These are phyloP conservation scores for Muscina levida DNA, from an alignment of 2,888 invertebrate genomes.

Conservation along the genomic window DNA sequence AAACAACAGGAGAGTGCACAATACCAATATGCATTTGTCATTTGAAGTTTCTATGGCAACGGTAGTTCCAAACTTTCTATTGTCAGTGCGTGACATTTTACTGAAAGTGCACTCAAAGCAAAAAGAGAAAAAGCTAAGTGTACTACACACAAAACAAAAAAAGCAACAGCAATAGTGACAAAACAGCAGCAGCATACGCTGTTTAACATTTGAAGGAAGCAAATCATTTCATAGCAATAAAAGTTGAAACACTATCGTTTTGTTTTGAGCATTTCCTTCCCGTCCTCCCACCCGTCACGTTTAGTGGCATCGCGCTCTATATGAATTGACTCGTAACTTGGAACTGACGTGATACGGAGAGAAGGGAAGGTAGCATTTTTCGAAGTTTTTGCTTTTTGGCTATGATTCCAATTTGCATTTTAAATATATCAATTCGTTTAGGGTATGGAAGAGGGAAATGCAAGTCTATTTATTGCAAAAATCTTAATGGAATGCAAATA, in stretches of 20 bases:
- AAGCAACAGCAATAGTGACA: background rate
- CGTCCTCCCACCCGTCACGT: no score
- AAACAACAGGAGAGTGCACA: no score
- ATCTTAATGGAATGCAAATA: slow-evolving; percentile 8
- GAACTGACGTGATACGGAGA: background rate
- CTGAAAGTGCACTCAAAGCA: slow-evolving; percentile 2
- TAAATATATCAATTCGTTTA: background rate
- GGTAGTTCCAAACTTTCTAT: background rate
- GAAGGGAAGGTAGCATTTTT: no score
- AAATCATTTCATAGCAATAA: slow-evolving; percentile 9
- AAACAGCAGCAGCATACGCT: background rate
- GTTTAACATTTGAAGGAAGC: background rate
- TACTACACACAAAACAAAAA: background rate
- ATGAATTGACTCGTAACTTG: no score
- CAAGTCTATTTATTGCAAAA: background rate
- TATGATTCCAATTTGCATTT: slow-evolving; percentile 7
- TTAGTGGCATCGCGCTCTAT: no score
- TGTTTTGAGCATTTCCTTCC: background rate
- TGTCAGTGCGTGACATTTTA: slow-evolving; percentile 9
- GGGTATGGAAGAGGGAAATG: no score
- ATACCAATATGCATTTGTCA: no score
- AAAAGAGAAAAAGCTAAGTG: no score
- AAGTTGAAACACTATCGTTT: background rate
- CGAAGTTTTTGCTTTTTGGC: background rate
- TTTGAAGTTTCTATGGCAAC: no score